Conservation (phyloP, 2,888 invertebrate genomes). For the Cactoblastis cactorum region DNA sequence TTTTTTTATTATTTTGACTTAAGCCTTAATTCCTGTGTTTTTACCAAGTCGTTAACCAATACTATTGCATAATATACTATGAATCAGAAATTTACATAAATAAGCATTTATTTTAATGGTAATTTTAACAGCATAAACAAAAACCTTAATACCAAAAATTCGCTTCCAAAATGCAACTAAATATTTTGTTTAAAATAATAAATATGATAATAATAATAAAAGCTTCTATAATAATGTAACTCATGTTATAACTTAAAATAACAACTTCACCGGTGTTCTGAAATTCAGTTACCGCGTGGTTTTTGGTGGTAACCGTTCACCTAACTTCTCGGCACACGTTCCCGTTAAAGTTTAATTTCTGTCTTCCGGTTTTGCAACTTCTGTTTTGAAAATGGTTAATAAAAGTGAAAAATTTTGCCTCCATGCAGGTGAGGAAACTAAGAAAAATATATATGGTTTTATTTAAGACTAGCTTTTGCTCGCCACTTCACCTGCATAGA, state of each 20-base stretch:
- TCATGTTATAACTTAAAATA: neutral
- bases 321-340: neutral
- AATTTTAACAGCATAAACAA: no score
- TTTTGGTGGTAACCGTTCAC: neutral
- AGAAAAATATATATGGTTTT: neutral
- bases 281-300: constrained; percentile 1
- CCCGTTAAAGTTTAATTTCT: neutral
- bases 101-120: no score
- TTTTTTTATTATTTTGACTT: no score
- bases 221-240: neutral
- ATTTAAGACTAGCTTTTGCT: neutral
- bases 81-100: no score
- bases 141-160: no score
- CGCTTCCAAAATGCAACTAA: no score
- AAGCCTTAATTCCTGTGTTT: no score
- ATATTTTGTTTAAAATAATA: no score
- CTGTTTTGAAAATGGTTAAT: neutral
- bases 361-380: neutral
- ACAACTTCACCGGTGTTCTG: neutral
- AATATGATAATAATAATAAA: neutral
- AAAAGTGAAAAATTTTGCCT: neutral
- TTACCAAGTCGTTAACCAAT: no score
- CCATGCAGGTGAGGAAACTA: neutral
- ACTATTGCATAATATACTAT: no score
- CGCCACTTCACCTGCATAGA: neutral